phyloP scores from a whole-genome alignment of 2,797 vertebrate species.

The Notoglanidium macrostoma region DNA sequence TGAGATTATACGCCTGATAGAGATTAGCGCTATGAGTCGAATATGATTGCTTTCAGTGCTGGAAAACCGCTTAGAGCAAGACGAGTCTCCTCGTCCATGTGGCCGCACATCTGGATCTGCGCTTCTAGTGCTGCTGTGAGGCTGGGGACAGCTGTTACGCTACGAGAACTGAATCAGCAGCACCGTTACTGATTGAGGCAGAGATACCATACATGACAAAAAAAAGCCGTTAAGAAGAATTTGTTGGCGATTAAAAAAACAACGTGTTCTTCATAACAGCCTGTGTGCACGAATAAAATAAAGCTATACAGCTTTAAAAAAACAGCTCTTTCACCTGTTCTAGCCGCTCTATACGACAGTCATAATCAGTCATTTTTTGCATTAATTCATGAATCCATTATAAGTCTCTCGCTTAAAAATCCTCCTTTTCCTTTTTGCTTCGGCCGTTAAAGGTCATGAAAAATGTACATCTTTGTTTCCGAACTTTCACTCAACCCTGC shows the following conservation, averaged over 20 bases:
- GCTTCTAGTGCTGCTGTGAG: neutral
- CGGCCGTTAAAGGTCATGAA: neutral
- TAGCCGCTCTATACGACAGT: too few relatives aligned
- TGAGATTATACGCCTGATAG: neutral
- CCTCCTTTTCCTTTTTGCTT: neutral
- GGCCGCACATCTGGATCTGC: conserved; percentile 24
- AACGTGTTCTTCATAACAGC: neutral
- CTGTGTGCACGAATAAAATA: neutral
- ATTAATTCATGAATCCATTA: neutral
- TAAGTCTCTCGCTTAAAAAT: neutral
- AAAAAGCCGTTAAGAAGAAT: neutral
- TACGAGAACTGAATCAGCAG: neutral
- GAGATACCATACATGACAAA: neutral
- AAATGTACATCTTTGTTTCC: neutral
- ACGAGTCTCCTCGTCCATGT: conserved; percentile 12
- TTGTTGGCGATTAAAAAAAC: neutral
- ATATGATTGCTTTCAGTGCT: conserved; percentile 28
- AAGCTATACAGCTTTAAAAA: neutral
- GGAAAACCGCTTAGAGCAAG: conserved; percentile 24
- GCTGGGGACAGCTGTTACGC: conserved; percentile 30
- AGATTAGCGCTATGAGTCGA: conserved; percentile 20
- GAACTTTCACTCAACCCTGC: neutral
- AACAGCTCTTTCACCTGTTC: too few relatives aligned
- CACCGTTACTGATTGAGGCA: neutral
- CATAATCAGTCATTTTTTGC: too few relatives aligned